These are phyloP conservation scores for Zaprionus kolodkinae DNA, from an alignment of 1,140 invertebrate species.

Conservation along the genomic window DNA sequence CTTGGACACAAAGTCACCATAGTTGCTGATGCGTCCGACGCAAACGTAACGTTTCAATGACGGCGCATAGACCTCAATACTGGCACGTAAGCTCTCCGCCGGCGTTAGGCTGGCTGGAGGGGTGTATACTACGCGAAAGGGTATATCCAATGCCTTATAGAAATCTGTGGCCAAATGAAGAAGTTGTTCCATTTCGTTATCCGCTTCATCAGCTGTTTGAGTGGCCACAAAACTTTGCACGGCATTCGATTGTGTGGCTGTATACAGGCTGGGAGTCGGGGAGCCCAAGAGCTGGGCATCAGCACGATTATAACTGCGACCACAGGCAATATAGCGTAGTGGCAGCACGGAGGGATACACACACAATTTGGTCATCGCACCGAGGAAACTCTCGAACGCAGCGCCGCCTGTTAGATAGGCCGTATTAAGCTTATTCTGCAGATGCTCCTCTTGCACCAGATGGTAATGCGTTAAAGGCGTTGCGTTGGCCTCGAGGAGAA, in stretches of 20 bases:
- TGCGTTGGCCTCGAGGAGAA: slow-evolving; percentile 87
- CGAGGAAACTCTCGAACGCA: slow-evolving; percentile 86
- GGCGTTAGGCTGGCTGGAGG: slow-evolving; percentile 84
- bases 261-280: slow-evolving; percentile 85
- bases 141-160: slow-evolving; percentile 86
- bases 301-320: slow-evolving; percentile 86
- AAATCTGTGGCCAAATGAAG: slow-evolving; percentile 84
- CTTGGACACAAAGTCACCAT: slow-evolving; percentile 87
- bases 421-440: slow-evolving; percentile 83
- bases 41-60: slow-evolving; percentile 85
- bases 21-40: slow-evolving; percentile 87
- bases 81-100: slow-evolving; percentile 86
- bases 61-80: slow-evolving; percentile 87
- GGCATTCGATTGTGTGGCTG: slow-evolving; percentile 86
- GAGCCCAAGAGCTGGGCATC: slow-evolving; percentile 42
- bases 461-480: slow-evolving; percentile 85
- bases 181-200: slow-evolving; percentile 84
- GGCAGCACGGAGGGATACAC: slow-evolving; percentile 86
- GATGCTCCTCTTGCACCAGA: slow-evolving; percentile 84
- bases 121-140: slow-evolving; percentile 86
- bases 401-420: slow-evolving; percentile 87
- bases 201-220: slow-evolving; percentile 74
- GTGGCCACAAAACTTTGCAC: slow-evolving; percentile 85
- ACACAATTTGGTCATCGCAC: slow-evolving; percentile 86
- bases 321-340: slow-evolving; percentile 86